Evolutionary conservation across 1,140 invertebrate species (phyloP), one percentile per base, ranked within the genome.

Genomic region (Vanessa tameamea): DNA sequence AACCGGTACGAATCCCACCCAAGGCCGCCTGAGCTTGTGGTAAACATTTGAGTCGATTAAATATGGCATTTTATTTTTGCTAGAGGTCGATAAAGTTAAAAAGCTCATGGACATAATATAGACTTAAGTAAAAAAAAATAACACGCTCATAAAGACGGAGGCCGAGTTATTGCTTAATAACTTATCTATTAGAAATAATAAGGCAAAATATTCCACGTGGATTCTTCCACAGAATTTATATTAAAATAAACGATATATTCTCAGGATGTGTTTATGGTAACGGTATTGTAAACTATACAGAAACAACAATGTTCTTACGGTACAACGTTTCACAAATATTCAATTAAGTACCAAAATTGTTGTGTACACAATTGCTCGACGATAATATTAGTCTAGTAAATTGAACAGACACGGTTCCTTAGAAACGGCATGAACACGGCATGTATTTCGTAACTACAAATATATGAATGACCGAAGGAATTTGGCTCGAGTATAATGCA

Each of bases 1-100:
- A 59, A 47, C 31, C 66, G 64, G 53, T 51, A 68, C 72, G 23
- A 63, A 74, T 64, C 69, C 14, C 13, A 53, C 20, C 37, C 57
- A 74, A 74, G 72, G 66, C 47, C 64, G 26, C 9, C 37, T 8
- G 37, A 43, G 37, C 37, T 43, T 43, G 37, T 43, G 37, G 26
- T 66, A 5, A 61, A 31, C 14, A 37, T 37, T 61, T 11, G 15
- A 61, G 15, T 37, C 31, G 13, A 61, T 61, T 61, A 61, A n/a
- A 61, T 61, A 14, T 37, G 57, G 23, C 26, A 31, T 61, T 61
- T 61, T 57, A 31, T 55, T 55, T 31, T 13, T 13, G 6, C 6
- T 37, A 61, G 20, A 23, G 53, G n/a, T 9, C 16, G 15, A 57
- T 57, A 43, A 5, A 9, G 53, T 20, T 23, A 23, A n/a, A 55